Evolutionary conservation across 2,113 vertebrate species (phyloP).

Genomic region (Mus pahari): DNA sequence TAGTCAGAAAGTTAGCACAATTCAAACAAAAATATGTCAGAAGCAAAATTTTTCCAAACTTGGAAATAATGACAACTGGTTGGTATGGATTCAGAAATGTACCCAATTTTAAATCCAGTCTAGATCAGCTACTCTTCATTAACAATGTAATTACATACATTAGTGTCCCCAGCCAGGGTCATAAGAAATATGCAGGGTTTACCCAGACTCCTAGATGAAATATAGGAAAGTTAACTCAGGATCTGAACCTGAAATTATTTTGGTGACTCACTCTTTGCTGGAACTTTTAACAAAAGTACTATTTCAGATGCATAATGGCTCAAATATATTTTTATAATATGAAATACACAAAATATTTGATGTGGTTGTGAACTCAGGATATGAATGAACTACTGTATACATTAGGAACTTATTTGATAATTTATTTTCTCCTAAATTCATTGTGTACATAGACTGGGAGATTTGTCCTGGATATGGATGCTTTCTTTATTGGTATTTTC

Average conservation of each 20-base stretch:
- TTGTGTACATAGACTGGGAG: neutral
- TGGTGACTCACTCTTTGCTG: neutral
- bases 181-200: fast-evolving
- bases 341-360: neutral
- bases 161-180: fast-evolving
- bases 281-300: constrained; percentile 12
- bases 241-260: neutral
- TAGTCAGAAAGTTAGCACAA: neutral
- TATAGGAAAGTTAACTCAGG: neutral
- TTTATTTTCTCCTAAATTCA: neutral
- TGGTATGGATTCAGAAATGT: neutral
- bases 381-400: neutral
- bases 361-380: neutral
- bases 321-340: neutral
- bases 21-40: neutral
- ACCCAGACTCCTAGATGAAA: neutral
- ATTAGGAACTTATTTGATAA: neutral
- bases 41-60: neutral
- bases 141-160: neutral
- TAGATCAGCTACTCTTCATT: neutral
- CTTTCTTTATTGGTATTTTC: neutral
- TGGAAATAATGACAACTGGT: neutral
- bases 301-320: neutral
- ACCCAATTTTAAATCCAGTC: neutral
- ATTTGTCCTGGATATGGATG: neutral